Percentiles rank a stretch among this genome's conserved stretches.
phyloP scores from a whole-genome alignment of 2,888 invertebrate species.

The Toxonevra muliebris region DNA sequence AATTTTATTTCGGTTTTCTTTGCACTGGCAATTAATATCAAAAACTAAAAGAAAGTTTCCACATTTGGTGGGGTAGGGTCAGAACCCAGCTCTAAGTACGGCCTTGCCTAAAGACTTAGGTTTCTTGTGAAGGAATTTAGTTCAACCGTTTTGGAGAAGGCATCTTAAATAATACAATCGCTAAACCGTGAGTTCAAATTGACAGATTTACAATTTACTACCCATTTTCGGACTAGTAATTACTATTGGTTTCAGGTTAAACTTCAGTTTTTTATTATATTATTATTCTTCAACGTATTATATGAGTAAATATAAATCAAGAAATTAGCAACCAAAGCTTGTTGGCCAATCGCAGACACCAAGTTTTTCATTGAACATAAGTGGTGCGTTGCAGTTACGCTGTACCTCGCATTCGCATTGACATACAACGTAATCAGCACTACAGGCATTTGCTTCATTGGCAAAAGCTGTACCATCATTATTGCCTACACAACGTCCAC shows the following conservation, averaged over 20 bases:
- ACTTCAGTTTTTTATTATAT: not conserved
- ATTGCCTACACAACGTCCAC: conserved; percentile 46
- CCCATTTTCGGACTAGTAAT: not conserved
- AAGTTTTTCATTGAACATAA: conserved; percentile 41
- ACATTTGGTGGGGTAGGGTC: no score
- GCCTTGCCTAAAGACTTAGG: no score
- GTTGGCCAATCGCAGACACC: conserved; percentile 49
- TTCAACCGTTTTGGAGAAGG: no score
- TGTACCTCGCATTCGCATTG: conserved; percentile 55
- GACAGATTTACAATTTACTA: not conserved
- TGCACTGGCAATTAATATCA: no score
- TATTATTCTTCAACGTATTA: not conserved
- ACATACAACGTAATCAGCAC: conserved; percentile 46
- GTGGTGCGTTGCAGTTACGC: conserved; percentile 38
- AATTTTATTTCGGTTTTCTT: no score
- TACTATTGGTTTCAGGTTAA: not conserved
- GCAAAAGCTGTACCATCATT: conserved; percentile 41
- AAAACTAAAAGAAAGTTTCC: no score
- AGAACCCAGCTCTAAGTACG: no score
- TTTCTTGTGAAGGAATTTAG: no score
- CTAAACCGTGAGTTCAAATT: no score
- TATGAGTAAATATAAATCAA: not conserved
- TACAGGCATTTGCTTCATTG: conserved; percentile 33
- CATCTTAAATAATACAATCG: no score
- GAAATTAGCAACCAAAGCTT: conserved; percentile 40